These are phyloP conservation scores for Leptinotarsa undecemlineata DNA, from an alignment of 1,140 invertebrate genomes.

Conservation along the genomic window DNA sequence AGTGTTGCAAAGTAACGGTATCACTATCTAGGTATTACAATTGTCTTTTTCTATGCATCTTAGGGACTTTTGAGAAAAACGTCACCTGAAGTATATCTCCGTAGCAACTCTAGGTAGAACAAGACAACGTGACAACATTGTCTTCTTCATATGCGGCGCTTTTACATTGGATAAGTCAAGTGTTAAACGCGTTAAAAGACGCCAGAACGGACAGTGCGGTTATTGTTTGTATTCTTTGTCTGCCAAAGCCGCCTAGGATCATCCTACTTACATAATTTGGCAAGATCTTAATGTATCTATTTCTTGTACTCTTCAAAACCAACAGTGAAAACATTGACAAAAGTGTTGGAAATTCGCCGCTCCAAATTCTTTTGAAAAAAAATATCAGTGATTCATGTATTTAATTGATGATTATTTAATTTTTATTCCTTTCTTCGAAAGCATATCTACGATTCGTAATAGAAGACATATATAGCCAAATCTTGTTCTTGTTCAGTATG, in stretches of 20 bases:
- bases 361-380: not conserved
- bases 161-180: conserved; percentile 36
- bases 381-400: too few species aligned
- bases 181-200: conserved; percentile 39
- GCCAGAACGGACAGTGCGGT: conserved; percentile 25
- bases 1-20: too few species aligned
- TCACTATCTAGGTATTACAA: too few species aligned
- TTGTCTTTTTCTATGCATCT: too few species aligned
- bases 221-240: conserved; percentile 26
- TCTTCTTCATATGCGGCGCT: conserved; percentile 9
- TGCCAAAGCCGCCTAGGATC: conserved; percentile 14
- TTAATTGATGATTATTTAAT: too few species aligned
- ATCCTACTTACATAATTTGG: conserved; percentile 25
- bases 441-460: too few species aligned
- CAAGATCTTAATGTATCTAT: not conserved
- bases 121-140: conserved; percentile 3
- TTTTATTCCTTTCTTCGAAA: too few species aligned
- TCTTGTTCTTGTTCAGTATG: too few species aligned
- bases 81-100: not conserved
- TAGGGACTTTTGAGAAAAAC: too few species aligned
- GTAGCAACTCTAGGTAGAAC: conserved; percentile 7
- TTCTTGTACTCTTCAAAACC: not conserved
- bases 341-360: not conserved
- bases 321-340: not conserved
- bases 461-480: too few species aligned